phyloP scores from a whole-genome alignment of 2,797 vertebrate genomes.

The Crocidura indochinensis region DNA sequence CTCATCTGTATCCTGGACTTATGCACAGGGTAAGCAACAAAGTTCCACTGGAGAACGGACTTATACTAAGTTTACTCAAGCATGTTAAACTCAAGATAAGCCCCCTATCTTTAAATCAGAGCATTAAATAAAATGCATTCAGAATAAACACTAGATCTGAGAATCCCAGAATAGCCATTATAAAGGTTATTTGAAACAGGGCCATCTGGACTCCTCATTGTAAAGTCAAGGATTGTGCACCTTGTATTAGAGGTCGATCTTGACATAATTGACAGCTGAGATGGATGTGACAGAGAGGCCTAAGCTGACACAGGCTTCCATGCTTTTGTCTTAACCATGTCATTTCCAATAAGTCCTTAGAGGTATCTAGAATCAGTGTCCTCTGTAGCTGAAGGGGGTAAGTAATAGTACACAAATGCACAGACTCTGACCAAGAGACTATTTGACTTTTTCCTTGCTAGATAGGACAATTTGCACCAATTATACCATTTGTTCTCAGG shows the following conservation, averaged over 20 bases:
- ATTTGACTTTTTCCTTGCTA: neutral
- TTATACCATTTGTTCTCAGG: too few species aligned
- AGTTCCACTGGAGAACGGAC: neutral
- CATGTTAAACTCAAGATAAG: neutral
- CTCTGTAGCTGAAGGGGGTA: too few species aligned
- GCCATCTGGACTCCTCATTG: neutral
- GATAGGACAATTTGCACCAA: neutral
- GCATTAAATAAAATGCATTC: slow-evolving; percentile 23
- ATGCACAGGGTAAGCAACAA: neutral
- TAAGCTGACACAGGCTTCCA: fast-evolving
- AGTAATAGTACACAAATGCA: too few species aligned
- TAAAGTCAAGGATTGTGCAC: neutral
- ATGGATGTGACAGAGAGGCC: fast-evolving
- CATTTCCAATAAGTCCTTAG: neutral
- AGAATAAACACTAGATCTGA: neutral
- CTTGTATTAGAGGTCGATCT: neutral
- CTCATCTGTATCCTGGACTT: neutral
- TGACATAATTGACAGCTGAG: neutral
- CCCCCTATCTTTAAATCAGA: slow-evolving; percentile 12
- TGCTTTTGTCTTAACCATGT: neutral
- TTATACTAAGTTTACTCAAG: neutral
- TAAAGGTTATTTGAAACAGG: too few species aligned
- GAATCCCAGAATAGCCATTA: neutral
- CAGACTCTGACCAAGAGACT: neutral
- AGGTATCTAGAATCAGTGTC: neutral